Percentiles rank a stretch among this genome's conserved stretches.
These are phyloP conservation scores for Pelochelys cantorii DNA, from an alignment of 2,797 vertebrate species.

Conservation along the genomic window DNA sequence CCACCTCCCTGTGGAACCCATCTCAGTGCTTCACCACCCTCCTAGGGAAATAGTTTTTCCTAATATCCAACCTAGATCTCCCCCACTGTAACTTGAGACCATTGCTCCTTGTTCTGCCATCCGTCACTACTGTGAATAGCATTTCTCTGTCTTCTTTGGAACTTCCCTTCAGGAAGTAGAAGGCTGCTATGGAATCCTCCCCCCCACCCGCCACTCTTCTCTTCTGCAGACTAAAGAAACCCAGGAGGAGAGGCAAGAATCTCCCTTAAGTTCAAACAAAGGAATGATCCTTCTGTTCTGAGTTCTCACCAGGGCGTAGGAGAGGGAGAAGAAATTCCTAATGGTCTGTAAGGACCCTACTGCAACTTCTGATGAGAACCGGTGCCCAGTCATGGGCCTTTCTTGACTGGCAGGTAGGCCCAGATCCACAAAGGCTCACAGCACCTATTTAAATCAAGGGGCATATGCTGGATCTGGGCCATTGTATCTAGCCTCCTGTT, in stretches of 20 bases:
- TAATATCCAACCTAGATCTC: too few relatives aligned
- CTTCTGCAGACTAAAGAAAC: neutral
- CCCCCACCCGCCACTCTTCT: too few relatives aligned
- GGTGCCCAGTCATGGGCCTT: neutral
- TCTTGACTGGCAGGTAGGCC: neutral
- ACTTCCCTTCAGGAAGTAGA: too few relatives aligned
- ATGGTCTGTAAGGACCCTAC: neutral
- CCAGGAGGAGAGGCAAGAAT: rapidly evolving
- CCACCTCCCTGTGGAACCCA: too few relatives aligned
- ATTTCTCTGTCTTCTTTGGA: too few relatives aligned
- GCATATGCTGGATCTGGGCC: neutral
- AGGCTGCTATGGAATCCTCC: too few relatives aligned
- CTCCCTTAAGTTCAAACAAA: neutral
- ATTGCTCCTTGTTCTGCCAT: too few relatives aligned
- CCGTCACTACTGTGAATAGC: too few relatives aligned
- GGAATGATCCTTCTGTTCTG: neutral
- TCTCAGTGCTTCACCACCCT: too few relatives aligned
- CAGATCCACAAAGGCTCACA: neutral
- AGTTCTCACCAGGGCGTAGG: neutral
- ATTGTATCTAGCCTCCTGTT: neutral
- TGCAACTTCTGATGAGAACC: neutral
- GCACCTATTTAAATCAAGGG: neutral
- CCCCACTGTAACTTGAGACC: too few relatives aligned
- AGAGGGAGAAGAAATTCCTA: neutral
- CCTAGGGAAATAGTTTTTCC: too few relatives aligned